These are phyloP conservation scores for Furnarius figulus DNA, from an alignment of 2,113 vertebrate species.

Conservation along the genomic window DNA sequence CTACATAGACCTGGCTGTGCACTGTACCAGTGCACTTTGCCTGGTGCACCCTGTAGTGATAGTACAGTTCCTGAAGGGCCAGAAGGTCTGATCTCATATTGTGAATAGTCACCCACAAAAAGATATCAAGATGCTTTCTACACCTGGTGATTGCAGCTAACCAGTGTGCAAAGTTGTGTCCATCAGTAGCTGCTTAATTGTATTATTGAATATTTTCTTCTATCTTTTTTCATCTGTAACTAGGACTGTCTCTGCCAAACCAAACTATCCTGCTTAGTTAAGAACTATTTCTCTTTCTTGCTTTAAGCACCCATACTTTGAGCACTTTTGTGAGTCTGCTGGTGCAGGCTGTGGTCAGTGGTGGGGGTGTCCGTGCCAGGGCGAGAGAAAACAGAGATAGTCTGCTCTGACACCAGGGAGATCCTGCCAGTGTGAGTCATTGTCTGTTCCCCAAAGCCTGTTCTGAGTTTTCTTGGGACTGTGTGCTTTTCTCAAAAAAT, in stretches of 20 bases:
- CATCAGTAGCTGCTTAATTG: background rate
- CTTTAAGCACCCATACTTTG: background rate
- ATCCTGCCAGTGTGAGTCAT: background rate
- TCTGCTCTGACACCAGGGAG: background rate
- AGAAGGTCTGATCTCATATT: background rate
- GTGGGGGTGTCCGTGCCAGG: fast-evolving
- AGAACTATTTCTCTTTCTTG: background rate
- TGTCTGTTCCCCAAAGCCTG: background rate
- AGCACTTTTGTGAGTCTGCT: background rate
- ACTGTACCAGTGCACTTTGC: background rate
- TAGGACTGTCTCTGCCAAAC: background rate
- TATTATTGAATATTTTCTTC: background rate
- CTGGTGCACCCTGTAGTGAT: background rate
- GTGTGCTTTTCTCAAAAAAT: background rate
- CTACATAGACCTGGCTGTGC: background rate
- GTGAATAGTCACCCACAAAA: background rate
- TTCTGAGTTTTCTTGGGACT: background rate
- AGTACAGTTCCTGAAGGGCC: background rate
- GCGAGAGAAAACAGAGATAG: background rate
- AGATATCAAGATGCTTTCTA: background rate
- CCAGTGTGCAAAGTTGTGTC: background rate
- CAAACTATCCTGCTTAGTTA: background rate
- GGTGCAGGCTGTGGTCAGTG: background rate
- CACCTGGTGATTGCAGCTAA: background rate
- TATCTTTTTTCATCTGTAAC: background rate